These are phyloP conservation scores for Whitmania pigra DNA, from an alignment of 1,140 invertebrate genomes.

Conservation along the genomic window DNA sequence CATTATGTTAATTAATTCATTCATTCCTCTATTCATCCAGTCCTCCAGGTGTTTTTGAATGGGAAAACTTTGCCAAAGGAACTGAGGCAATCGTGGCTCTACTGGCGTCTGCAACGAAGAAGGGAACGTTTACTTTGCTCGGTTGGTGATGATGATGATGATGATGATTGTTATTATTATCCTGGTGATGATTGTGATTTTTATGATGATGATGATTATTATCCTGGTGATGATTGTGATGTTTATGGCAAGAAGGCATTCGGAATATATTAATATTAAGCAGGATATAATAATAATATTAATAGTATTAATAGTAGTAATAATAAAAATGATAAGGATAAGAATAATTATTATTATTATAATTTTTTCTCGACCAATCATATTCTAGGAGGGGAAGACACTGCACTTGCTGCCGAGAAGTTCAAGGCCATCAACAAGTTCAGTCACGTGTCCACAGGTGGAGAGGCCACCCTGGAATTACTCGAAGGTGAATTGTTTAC, in stretches of 20 bases:
- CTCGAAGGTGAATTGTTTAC: constrained; percentile 1
- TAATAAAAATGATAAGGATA: no score
- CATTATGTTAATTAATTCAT: neutral
- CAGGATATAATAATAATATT: neutral
- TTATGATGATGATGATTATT: constrained; percentile 5
- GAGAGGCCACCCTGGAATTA: constrained; percentile 74
- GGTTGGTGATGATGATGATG: constrained; percentile 42
- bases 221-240: neutral
- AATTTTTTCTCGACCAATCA: neutral
- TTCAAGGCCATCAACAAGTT: constrained; percentile 91
- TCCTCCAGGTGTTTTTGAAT: constrained; percentile 94
- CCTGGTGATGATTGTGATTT: neutral
- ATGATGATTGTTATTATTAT: neutral
- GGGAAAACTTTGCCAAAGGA: constrained; percentile 78
- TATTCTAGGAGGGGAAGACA: constrained; percentile 68
- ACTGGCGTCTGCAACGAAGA: constrained; percentile 78
- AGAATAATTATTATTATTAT: no score
- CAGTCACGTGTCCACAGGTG: constrained; percentile 94
- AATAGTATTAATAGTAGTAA: no score
- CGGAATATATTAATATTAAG: neutral
- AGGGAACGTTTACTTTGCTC: constrained; percentile 74
- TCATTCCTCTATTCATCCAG: constrained; percentile 39
- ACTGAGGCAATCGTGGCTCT: constrained; percentile 85
- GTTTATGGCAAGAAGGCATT: neutral
- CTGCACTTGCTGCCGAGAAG: constrained; percentile 89